Conservation (phyloP, 2,888 invertebrate species). For the Himalopsyche japonica region DNA sequence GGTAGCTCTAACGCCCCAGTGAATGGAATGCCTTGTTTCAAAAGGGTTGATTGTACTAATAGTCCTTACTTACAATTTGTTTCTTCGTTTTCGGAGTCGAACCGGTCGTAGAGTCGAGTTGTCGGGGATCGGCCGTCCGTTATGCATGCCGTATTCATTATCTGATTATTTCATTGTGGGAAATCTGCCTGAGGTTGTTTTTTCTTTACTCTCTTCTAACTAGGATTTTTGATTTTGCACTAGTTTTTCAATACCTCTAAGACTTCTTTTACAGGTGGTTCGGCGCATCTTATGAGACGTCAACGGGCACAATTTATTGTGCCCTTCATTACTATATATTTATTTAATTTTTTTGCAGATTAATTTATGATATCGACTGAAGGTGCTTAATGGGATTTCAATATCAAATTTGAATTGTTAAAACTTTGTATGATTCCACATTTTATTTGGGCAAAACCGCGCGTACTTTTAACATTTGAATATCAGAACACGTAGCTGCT, state of each 20-base stretch:
- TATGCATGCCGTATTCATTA: slow-evolving; percentile 25
- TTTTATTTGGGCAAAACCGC: no score
- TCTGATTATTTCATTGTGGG: neutral
- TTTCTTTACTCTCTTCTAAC: slow-evolving; percentile 1
- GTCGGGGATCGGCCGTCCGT: neutral
- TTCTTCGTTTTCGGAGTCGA: neutral
- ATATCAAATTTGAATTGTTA: no score
- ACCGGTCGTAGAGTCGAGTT: neutral
- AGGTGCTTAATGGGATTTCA: no score
- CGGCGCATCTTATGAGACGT: neutral
- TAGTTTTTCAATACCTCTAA: neutral
- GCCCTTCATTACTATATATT: neutral
- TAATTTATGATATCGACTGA: no score
- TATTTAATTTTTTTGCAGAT: neutral
- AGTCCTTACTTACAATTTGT: slow-evolving; percentile 42
- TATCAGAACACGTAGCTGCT: no score
- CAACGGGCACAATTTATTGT: neutral
- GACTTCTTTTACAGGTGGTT: neutral
- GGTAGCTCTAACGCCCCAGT: slow-evolving; percentile 25
- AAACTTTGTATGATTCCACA: no score
- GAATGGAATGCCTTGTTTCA: slow-evolving; percentile 50
- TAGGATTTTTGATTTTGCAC: slow-evolving; percentile 9
- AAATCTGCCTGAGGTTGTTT: slow-evolving; percentile 27
- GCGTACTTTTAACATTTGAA: no score
- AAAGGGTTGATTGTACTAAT: slow-evolving; percentile 60